Conservation (phyloP, 2,797 vertebrate species). For the Mormyrops boulengeri region DNA sequence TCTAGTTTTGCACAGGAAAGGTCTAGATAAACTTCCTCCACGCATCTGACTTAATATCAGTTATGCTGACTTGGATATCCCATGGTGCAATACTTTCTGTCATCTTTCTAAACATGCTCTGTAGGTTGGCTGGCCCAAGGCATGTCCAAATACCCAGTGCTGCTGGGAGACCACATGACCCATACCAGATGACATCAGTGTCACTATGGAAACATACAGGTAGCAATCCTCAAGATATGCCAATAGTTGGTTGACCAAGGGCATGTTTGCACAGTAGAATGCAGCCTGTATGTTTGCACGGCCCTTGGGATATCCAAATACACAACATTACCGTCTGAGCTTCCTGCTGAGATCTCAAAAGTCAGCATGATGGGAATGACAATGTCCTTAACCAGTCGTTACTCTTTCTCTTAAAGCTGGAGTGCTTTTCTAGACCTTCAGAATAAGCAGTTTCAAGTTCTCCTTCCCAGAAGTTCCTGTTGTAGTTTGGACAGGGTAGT, state of each 20-base stretch:
- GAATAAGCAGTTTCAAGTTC: not conserved
- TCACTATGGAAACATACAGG: constrained; percentile 6
- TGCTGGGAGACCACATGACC: not conserved
- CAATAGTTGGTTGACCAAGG: constrained; percentile 52
- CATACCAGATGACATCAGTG: not conserved
- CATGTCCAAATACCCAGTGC: constrained; percentile 31
- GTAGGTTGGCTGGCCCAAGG: constrained; percentile 80
- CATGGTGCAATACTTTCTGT: not conserved
- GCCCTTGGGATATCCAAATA: not conserved
- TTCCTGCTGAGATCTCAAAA: not conserved
- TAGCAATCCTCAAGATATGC: constrained; percentile 13
- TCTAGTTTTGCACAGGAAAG: not conserved
- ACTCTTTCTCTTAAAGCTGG: not conserved
- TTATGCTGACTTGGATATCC: constrained; percentile 3
- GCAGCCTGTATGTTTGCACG: constrained; percentile 9
- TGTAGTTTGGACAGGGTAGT: not conserved
- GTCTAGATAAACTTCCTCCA: not conserved
- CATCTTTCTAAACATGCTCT: constrained; percentile 44
- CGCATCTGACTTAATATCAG: not conserved
- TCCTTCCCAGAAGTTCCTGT: not conserved
- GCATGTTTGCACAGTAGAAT: constrained; percentile 15
- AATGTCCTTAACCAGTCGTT: not conserved
- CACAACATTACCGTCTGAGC: not conserved
- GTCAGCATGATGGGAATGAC: not conserved
- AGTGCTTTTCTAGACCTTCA: not conserved